Base-by-base conservation (phyloP, 37 sponge, comb jelly and placozoan genomes). In the Halisarca cf. caerulea region DNA sequence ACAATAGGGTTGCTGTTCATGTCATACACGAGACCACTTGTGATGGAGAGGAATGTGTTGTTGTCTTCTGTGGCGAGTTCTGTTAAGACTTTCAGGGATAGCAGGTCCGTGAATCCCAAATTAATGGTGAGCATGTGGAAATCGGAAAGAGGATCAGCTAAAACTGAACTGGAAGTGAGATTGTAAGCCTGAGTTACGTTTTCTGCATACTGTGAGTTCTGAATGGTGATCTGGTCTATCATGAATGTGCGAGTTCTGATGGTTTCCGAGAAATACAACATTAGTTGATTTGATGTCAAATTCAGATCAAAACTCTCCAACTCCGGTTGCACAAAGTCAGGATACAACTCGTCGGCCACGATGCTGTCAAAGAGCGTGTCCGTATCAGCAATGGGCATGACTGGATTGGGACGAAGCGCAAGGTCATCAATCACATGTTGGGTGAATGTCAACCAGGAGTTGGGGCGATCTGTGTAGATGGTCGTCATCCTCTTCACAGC, bases 261-360 rank as follows among this genome's bases (percentile, higher is more conserved):
- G 17, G 97, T 96, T 69, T 96, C 97, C 35, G 94, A 91, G 86
- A 96, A 96, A 79, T 89, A 93, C 51, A 96, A 85, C 20, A 51
- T 79, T 34, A 96, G 72, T 37, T 84, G 68, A 37, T 93, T 83
- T 34, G 80, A 66, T 47, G 88, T 90, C 59, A 96, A 60, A 62
- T 96, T 89, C 42, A 96, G 88, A 51, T 93, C 94, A 86, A 96
- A 96, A 28, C 28, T 23, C 86, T 81, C 82, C 69, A 96, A 40
- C 75, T 80, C 88, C 1, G 97, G 97, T 1, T 18, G 71, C 30
- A 84, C 82, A 1, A 87, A 28, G 43, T 96, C 97, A 23, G 91
- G 90, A 79, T 58, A 58, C 59, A 91, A 93, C 40, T 55, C 66
- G 21, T 82, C 80, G 17, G 92, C 84, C 17, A 91, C 89, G 0